phyloP scores from a whole-genome alignment of 1,140 invertebrate species.

The Zaprionus kolodkinae region DNA sequence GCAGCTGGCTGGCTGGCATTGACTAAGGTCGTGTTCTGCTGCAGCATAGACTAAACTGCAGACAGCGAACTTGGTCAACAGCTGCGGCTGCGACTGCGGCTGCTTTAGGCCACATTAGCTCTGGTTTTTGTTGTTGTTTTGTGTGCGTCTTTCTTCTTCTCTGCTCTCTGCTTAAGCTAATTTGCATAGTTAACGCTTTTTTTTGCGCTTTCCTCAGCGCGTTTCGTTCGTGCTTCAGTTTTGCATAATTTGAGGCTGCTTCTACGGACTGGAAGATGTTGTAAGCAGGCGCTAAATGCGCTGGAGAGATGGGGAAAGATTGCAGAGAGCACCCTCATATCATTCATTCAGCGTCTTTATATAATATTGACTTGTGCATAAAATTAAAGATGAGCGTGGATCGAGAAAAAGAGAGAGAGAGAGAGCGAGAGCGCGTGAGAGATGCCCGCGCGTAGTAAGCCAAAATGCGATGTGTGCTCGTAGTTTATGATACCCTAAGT shows the following conservation, averaged over 20 bases:
- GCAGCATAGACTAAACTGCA: slow-evolving; percentile 1
- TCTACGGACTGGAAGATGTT: slow-evolving; percentile 54
- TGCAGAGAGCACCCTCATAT: not conserved
- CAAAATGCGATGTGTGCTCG: not conserved
- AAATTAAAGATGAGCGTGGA: slow-evolving; percentile 20
- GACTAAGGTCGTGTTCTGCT: slow-evolving; percentile 45
- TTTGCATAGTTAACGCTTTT: slow-evolving; percentile 66
- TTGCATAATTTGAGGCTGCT: slow-evolving; percentile 70
- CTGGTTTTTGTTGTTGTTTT: not conserved
- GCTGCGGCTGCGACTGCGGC: not conserved
- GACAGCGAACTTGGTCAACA: not conserved
- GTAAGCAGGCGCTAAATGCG: slow-evolving; percentile 16
- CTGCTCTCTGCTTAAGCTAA: slow-evolving; percentile 18
- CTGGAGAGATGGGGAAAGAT: not conserved
- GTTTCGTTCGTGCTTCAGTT: slow-evolving; percentile 49
- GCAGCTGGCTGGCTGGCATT: slow-evolving; percentile 36
- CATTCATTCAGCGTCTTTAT: slow-evolving; percentile 12
- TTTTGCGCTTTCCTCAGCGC: slow-evolving; percentile 73
- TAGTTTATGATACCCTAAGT: not conserved
- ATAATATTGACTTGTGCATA: slow-evolving; percentile 43
- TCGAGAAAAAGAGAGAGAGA: not conserved
- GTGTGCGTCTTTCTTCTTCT: not conserved
- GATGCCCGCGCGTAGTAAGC: not conserved
- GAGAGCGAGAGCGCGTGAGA: not conserved
- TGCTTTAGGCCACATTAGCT: not conserved